phyloP scores from a whole-genome alignment of 2,888 invertebrate species.

The Acleris literana region DNA sequence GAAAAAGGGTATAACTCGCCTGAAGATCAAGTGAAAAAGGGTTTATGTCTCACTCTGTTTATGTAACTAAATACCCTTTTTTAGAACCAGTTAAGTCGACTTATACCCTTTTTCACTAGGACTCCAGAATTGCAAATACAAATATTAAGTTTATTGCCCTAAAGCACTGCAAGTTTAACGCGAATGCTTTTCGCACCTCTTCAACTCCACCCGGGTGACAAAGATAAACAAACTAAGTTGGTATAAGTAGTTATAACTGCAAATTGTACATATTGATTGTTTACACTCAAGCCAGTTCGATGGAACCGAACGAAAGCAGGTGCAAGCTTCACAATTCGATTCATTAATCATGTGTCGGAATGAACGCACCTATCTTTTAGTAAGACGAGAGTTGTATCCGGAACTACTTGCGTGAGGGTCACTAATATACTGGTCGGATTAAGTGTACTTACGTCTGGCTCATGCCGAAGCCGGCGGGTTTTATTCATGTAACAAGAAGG shows the following conservation, averaged over 20 bases:
- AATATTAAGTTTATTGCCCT: slow-evolving; percentile 60
- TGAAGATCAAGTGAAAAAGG: too few species aligned
- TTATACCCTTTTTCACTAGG: too few species aligned
- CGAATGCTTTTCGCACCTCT: slow-evolving; percentile 59
- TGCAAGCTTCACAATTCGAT: slow-evolving; percentile 26
- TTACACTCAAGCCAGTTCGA: slow-evolving; percentile 10
- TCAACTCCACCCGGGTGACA: slow-evolving; percentile 34
- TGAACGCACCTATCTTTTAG: slow-evolving; percentile 2
- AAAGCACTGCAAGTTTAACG: slow-evolving; percentile 49
- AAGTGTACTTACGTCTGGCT: background rate
- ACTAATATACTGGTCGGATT: slow-evolving; percentile 8
- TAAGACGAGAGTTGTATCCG: slow-evolving; percentile 18
- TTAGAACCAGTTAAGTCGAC: too few species aligned
- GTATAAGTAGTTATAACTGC: background rate
- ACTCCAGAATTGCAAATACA: background rate
- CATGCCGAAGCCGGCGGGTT: slow-evolving; percentile 13
- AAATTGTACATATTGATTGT: slow-evolving; percentile 13
- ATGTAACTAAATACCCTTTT: too few species aligned
- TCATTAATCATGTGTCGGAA: slow-evolving; percentile 31
- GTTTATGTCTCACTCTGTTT: too few species aligned
- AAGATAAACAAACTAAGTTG: slow-evolving; percentile 22
- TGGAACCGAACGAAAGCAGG: slow-evolving; percentile 23
- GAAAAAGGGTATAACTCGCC: too few species aligned
- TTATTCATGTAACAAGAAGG: slow-evolving; percentile 13
- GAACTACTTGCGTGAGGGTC: slow-evolving; percentile 1